Percentiles rank a stretch among this genome's conserved stretches.
Evolutionary conservation across 2,797 vertebrate genomes (phyloP).

Genomic region (Cryptoprocta ferox): DNA sequence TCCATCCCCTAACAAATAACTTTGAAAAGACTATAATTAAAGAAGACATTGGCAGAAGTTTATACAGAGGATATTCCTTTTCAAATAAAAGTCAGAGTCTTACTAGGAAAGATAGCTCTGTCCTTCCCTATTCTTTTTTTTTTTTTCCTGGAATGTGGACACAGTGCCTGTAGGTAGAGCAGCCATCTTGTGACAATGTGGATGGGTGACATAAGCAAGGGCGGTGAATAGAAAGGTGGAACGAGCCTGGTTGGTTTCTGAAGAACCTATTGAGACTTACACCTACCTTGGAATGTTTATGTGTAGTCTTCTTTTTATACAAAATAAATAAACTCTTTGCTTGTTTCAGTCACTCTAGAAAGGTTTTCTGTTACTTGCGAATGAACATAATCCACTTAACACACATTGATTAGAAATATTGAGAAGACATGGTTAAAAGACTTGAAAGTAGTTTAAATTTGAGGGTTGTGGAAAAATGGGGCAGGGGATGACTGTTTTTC

Average conservation of each 20-base stretch:
- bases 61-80: neutral
- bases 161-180: neutral
- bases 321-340: neutral
- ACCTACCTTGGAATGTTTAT: neutral
- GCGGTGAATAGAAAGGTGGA: neutral
- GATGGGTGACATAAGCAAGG: neutral
- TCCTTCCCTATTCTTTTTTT: neutral
- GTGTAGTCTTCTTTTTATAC: neutral
- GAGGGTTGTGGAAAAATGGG: neutral
- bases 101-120: neutral
- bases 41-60: neutral
- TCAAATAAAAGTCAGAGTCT: neutral
- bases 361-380: neutral
- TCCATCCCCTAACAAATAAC: neutral
- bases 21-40: neutral
- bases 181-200: neutral
- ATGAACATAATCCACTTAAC: neutral
- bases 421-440: neutral
- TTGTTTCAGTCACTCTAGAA: neutral
- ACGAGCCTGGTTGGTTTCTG: neutral
- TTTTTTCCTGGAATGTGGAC: neutral
- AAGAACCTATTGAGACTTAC: neutral
- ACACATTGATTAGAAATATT: neutral
- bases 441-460: neutral
- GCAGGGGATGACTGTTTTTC: neutral